Evolutionary conservation across 2,888 invertebrate genomes (phyloP), one percentile per base, ranked within the genome.

Genomic region (Parnassius orleans): DNA sequence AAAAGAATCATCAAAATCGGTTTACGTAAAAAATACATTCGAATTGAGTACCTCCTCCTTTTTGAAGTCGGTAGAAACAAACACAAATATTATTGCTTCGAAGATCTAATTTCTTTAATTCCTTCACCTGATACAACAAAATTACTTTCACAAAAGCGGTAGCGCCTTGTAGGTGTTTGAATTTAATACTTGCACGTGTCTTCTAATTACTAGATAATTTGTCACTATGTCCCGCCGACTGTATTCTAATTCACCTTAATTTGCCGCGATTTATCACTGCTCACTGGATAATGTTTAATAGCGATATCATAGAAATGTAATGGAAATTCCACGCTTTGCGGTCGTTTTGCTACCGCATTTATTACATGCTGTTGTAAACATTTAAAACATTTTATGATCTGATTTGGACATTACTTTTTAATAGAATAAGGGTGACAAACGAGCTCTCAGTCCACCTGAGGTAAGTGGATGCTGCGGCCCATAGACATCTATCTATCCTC

Each of bases 151-250:
- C 65, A 60, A 68, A 67, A 65, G 55, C 65, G 46, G 58, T 61
- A 65, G 61, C 61, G 58, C 60, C 46, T 61, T 55, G 1, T 70
- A 60, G 66, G 66, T 68, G 65, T 71, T 76, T 72, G 68, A 74
- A 71, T 73, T 73, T 71, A 71, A 76, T 72, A 68, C 69, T 66
- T 68, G 68, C 68, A 72, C 70, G 73, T 70, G 70, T 76, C 72
- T 72, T 73, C 61, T 75, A 77, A 77, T 75, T 77, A 74, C 69
- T 67, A 65, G 63, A 68, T 69, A 67, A 74, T 74, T 75, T 73
- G 73, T 73, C 72, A 70, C 65, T 61, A 62, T 63, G 63, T 63
- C 50, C 67, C 66, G 66, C 63, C 12, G 51, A 54, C 65, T 59
- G 15, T 66, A 61, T 61, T 61, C 65, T 60, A 68, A 64, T 61